Base-by-base conservation (phyloP, 2,888 invertebrate genomes). In the Drosophila paramelanica region DNA sequence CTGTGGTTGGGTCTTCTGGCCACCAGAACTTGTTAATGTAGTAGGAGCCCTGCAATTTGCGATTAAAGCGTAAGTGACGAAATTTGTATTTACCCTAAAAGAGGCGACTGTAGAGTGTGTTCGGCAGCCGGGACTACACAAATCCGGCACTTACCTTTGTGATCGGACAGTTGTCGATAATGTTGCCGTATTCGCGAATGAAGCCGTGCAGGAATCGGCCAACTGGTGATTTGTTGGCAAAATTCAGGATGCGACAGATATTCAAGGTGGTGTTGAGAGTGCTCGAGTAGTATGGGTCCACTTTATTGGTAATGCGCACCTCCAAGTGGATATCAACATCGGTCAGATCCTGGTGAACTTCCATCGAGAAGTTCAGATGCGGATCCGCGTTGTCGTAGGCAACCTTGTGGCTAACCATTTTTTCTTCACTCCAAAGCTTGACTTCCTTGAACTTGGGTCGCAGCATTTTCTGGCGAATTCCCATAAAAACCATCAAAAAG, bases 361-460 rank as follows among this genome's bases (percentile, higher is more conserved):
- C 84, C 20, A 90, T 56, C 0, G 90, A 86, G n/a, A 89, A 76
- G 67, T 92, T 92, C 17, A 91, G 53, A 59, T 92, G 91, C 0
- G 92, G 92, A 77, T 90, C 91, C 3, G 55, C 56, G 39, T 72
- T 51, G 61, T 92, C 91, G 42, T 88, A 86, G n/a, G 77, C 69
- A 4, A 91, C 67, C 25, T 80, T 78, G 62, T 90, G 91, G 27
- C 81, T 83, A 1, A 91, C 46, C 45, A 81, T 66, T 45, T 84
- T 85, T 31, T 91, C 90, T 25, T 92, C 91, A 61, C 88, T 90
- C 92, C 92, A 92, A 0, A 89, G n/a, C 14, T 89, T 88, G 3
- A 84, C 71, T 0, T 89, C 89, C 38, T 90, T 91, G 33, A 91
- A 88, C 64, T 88, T 90, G 36, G 92, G 91, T 3, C 91, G 87